Conservation (phyloP, 2,797 vertebrate species). For the Acridotheres tristis region DNA sequence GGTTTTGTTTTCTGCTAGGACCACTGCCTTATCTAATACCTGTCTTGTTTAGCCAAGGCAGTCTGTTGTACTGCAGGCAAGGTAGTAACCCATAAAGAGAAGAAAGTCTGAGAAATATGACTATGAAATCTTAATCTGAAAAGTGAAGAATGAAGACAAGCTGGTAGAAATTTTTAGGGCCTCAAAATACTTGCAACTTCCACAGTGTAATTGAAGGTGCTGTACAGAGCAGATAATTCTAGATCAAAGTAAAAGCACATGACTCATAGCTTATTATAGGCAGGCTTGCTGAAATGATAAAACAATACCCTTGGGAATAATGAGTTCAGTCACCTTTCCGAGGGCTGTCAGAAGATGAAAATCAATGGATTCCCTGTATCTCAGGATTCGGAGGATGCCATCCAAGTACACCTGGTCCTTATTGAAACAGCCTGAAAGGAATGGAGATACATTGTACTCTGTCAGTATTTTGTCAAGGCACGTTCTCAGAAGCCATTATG, state of each 20-base stretch:
- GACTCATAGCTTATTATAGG: not conserved
- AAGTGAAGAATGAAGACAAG: not conserved
- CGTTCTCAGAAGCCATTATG: not conserved
- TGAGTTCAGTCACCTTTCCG: conserved; percentile 84
- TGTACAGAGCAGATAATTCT: not conserved
- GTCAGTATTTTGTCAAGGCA: not conserved
- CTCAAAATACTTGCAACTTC: not conserved
- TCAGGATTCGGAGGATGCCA: conserved; percentile 89
- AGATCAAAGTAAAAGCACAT: not conserved
- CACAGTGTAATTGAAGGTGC: not conserved
- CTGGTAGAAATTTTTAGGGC: not conserved
- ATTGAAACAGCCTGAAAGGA: conserved; percentile 89
- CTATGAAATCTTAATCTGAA: not conserved
- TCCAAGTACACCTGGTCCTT: conserved; percentile 97
- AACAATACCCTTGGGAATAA: not conserved
- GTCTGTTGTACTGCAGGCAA: not conserved
- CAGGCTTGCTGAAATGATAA: not conserved
- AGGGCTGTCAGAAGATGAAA: conserved; percentile 89
- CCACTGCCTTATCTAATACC: not conserved
- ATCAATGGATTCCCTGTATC: conserved; percentile 89
- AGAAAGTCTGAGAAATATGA: not conserved
- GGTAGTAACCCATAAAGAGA: not conserved
- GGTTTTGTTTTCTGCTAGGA: not conserved
- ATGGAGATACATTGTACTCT: not conserved
- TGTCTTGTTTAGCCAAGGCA: not conserved